These are phyloP conservation scores for Dorcus parallelipipedus DNA, from an alignment of 2,888 invertebrate genomes.

Conservation along the genomic window DNA sequence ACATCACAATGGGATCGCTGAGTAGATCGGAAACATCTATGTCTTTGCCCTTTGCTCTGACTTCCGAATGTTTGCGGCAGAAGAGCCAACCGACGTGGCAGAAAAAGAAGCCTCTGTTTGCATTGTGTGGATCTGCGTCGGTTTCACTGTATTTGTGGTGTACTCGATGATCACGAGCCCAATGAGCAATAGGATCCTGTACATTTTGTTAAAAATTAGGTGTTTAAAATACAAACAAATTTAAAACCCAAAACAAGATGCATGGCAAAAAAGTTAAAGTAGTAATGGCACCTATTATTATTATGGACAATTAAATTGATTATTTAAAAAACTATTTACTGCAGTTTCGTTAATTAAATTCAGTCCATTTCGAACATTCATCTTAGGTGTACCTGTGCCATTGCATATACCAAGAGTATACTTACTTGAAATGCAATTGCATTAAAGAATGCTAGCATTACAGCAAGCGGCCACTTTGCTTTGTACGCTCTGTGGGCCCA, in stretches of 20 bases:
- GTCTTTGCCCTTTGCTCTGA: slow-evolving; percentile 79
- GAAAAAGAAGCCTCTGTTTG: slow-evolving; percentile 92
- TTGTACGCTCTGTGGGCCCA: slow-evolving; percentile 97
- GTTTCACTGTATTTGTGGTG: slow-evolving; percentile 94
- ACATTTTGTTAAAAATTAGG: neutral
- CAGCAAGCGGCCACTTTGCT: slow-evolving; percentile 83
- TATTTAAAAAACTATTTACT: no score
- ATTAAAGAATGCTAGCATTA: slow-evolving; percentile 78
- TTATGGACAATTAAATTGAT: no score
- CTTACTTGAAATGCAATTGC: slow-evolving; percentile 79
- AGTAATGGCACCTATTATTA: no score
- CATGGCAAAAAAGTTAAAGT: no score
- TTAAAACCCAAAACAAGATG: no score
- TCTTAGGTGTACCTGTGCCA: no score
- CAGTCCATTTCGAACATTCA: no score
- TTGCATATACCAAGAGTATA: neutral
- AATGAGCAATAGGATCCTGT: slow-evolving; percentile 52
- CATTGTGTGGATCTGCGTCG: slow-evolving; percentile 91
- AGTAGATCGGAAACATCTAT: slow-evolving; percentile 82
- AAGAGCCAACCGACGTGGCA: slow-evolving; percentile 94
- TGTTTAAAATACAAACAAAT: no score
- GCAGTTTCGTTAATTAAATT: no score
- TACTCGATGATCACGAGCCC: slow-evolving; percentile 79
- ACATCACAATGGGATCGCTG: slow-evolving; percentile 74
- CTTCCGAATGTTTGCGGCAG: slow-evolving; percentile 85